These are phyloP conservation scores for Paraplagusia blochii DNA, from an alignment of 2,113 vertebrate genomes.

Conservation along the genomic window DNA sequence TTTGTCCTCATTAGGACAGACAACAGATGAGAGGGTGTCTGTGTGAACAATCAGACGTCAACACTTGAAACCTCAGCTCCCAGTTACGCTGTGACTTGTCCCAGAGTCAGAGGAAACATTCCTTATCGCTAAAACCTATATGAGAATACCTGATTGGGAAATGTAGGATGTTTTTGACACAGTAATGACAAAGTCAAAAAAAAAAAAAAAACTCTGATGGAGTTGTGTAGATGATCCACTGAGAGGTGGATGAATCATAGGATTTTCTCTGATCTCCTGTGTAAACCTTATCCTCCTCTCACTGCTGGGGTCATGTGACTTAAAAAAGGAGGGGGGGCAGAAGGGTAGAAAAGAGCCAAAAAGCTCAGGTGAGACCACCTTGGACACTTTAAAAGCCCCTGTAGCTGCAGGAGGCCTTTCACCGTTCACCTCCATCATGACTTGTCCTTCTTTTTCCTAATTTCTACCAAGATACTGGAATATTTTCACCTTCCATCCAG, in stretches of 20 bases:
- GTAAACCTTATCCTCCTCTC: slow-evolving; percentile 42
- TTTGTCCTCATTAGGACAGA: slow-evolving; percentile 32
- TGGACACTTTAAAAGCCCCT: slow-evolving; percentile 37
- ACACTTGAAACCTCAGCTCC: slow-evolving; percentile 45
- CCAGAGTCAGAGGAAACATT: slow-evolving; percentile 7
- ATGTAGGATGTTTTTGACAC: not conserved
- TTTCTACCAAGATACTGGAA: slow-evolving; percentile 19
- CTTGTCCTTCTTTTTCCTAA: not conserved
- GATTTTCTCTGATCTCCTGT: slow-evolving; percentile 35
- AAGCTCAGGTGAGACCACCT: slow-evolving; percentile 63
- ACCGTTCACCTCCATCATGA: not conserved
- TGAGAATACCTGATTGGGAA: slow-evolving; percentile 1
- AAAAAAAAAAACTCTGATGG: slow-evolving; percentile 28
- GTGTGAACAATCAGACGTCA: slow-evolving; percentile 30
- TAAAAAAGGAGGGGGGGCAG: slow-evolving; percentile 30
- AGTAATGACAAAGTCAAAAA: slow-evolving; percentile 2
- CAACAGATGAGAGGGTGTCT: slow-evolving; percentile 16
- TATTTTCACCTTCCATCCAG: slow-evolving; percentile 22
- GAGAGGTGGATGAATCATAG: slow-evolving; percentile 52
- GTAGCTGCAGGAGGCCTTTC: slow-evolving; percentile 14
- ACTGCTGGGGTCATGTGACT: slow-evolving; percentile 68
- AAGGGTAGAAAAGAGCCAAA: slow-evolving; percentile 35
- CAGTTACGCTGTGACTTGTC: slow-evolving; percentile 66
- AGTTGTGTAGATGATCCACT: slow-evolving; percentile 35
- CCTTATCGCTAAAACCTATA: not conserved